These are phyloP conservation scores for Tipula confusa DNA, from an alignment of 2,888 invertebrate species.

Conservation along the genomic window DNA sequence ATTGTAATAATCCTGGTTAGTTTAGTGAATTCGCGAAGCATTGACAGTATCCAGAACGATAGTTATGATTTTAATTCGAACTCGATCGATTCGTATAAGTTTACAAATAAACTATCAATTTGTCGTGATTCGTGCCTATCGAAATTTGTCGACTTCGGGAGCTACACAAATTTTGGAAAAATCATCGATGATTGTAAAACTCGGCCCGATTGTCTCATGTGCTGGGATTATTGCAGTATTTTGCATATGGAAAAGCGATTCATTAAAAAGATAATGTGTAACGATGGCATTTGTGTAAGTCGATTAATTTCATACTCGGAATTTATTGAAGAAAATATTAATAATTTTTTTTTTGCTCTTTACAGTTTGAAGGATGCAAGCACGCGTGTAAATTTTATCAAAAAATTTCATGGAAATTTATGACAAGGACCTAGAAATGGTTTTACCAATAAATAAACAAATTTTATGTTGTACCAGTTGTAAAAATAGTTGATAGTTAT, in stretches of 20 bases:
- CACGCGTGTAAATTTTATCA: conserved; percentile 33
- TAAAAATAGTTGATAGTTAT: background rate
- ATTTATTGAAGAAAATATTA: background rate
- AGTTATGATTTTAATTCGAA: background rate
- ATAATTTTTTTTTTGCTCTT: background rate
- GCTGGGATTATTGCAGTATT: conserved; percentile 33
- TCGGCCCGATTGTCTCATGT: conserved; percentile 32
- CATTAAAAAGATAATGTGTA: conserved; percentile 30
- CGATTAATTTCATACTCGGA: background rate
- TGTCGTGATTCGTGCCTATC: background rate
- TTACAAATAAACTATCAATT: background rate
- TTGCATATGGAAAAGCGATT: conserved; percentile 29
- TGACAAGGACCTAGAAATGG: background rate
- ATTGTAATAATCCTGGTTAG: background rate
- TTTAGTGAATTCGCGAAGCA: background rate
- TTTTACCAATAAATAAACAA: background rate
- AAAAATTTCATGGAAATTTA: background rate
- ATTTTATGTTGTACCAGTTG: background rate
- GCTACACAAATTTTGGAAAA: background rate
- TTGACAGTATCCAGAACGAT: background rate
- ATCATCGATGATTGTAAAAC: background rate
- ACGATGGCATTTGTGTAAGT: conserved; percentile 32
- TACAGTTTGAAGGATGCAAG: conserved; percentile 32
- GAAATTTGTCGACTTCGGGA: background rate
- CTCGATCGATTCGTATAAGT: background rate